These are phyloP conservation scores for Carassius carassius DNA, from an alignment of 2,113 vertebrate genomes.

Conservation along the genomic window DNA sequence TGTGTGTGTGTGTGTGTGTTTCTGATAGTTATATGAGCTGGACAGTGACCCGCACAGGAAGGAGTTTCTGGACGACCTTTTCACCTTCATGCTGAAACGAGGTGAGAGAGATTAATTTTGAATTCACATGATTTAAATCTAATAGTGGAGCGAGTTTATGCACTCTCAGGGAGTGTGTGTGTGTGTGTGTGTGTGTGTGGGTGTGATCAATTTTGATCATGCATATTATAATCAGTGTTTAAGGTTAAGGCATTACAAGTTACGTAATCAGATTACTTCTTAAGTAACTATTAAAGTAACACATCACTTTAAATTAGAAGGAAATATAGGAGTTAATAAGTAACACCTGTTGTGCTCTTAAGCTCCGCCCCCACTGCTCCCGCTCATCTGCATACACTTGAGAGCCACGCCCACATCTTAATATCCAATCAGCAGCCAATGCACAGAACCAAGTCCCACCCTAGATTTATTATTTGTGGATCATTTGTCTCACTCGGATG, in stretches of 20 bases:
- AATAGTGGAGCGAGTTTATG: neutral
- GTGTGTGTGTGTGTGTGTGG: neutral
- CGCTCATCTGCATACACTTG: too few relatives aligned
- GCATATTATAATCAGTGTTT: too few relatives aligned
- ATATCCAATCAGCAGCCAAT: neutral
- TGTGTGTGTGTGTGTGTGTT: neutral
- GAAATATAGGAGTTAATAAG: too few relatives aligned
- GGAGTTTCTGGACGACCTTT: conserved; percentile 96
- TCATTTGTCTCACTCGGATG: too few relatives aligned
- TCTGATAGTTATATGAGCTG: conserved; percentile 88
- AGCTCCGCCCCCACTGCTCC: neutral
- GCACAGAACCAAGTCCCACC: too few relatives aligned
- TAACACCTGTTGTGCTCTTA: neutral
- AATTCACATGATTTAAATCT: neutral
- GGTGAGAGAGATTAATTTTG: conserved; percentile 70
- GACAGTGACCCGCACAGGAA: conserved; percentile 93
- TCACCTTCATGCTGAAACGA: conserved; percentile 97
- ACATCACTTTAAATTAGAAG: too few relatives aligned
- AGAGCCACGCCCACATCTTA: neutral
- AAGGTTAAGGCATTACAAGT: too few relatives aligned
- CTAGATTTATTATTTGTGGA: too few relatives aligned
- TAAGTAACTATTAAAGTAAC: too few relatives aligned
- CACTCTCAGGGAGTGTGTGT: neutral
- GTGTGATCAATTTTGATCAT: too few relatives aligned
- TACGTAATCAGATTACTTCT: too few relatives aligned